phyloP scores from a whole-genome alignment of 1,140 invertebrate genomes.

The Drosophila ercepeae region DNA sequence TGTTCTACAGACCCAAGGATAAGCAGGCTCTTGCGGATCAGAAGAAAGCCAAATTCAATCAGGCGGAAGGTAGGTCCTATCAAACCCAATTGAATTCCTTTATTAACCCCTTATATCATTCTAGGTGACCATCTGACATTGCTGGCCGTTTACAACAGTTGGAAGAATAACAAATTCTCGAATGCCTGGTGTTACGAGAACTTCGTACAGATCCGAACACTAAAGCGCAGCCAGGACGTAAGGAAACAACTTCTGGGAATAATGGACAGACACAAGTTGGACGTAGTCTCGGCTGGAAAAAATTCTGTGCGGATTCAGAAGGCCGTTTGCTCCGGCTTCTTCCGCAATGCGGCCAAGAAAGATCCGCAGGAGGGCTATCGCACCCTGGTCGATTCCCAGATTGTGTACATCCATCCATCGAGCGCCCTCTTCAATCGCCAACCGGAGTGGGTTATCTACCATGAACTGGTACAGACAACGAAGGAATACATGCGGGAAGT shows the following conservation, averaged over 20 bases:
- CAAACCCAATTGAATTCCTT: not conserved
- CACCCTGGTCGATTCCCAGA: conserved; percentile 98
- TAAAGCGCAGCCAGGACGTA: conserved; percentile 99
- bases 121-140: conserved; percentile 96
- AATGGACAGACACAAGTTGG: conserved; percentile 99
- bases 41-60: conserved; percentile 99
- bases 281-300: conserved; percentile 98
- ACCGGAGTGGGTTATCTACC: conserved; percentile 99
- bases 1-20: conserved; percentile 98
- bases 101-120: not conserved
- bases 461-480: conserved; percentile 99
- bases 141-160: conserved; percentile 99
- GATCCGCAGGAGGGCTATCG: conserved; percentile 99
- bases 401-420: conserved; percentile 99
- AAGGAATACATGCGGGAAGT: conserved; percentile 99
- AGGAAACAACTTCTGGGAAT: conserved; percentile 98
- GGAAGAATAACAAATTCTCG: conserved; percentile 99
- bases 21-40: conserved; percentile 99
- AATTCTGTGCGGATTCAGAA: conserved; percentile 98
- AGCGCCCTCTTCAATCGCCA: conserved; percentile 98
- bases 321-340: conserved; percentile 99
- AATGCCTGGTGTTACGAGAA: conserved; percentile 99
- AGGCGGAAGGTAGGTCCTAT: conserved; percentile 90
- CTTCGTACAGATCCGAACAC: conserved; percentile 98
- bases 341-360: conserved; percentile 99